phyloP scores from a whole-genome alignment of 2,797 vertebrate genomes.

The Notoglanidium macrostoma region DNA sequence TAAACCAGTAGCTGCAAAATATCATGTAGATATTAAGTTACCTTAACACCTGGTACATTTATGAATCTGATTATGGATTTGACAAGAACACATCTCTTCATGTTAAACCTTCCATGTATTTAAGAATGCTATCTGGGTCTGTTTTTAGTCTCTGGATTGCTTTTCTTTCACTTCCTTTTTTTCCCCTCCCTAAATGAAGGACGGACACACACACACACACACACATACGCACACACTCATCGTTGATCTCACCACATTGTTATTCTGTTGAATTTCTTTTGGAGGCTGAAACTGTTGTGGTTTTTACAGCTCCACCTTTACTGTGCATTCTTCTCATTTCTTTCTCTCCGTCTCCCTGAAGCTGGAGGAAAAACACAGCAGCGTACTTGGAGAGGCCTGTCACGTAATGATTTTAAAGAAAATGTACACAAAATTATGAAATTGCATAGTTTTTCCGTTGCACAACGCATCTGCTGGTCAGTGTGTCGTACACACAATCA shows the following conservation, averaged over 20 bases:
- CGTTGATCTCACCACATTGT: slow-evolving; percentile 64
- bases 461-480: slow-evolving; percentile 85
- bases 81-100: neutral
- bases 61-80: neutral
- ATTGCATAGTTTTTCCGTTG: neutral
- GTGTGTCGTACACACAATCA: slow-evolving; percentile 66
- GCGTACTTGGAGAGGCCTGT: neutral
- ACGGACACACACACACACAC: neutral
- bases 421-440: neutral
- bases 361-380: neutral
- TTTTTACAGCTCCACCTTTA: slow-evolving; percentile 61
- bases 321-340: slow-evolving; percentile 60
- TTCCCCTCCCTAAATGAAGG: neutral
- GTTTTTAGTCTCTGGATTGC: neutral
- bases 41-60: neutral
- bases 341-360: slow-evolving; percentile 25
- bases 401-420: neutral
- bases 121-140: neutral
- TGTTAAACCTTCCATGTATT: neutral
- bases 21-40: neutral
- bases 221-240: slow-evolving; percentile 31
- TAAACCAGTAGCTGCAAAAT: neutral
- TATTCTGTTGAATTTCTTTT: slow-evolving; percentile 56
- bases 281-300: slow-evolving; percentile 53
- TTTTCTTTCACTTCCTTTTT: slow-evolving; percentile 35